Evolutionary conservation across 2,888 invertebrate genomes (phyloP).

Genomic region (Tenodera sinensis): DNA sequence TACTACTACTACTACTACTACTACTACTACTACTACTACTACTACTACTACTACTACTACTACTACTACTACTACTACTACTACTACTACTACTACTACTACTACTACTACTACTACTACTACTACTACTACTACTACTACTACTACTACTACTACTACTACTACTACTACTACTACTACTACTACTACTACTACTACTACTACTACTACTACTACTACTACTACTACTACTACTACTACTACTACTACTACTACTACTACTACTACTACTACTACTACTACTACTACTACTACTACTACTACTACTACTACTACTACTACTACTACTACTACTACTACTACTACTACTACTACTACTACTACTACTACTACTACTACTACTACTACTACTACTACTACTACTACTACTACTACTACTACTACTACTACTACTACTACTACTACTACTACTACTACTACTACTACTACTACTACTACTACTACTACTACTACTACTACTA

Average conservation of each 20-base stretch:
- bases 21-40: background rate
- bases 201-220: conserved; percentile 23
- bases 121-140: no score
- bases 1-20: background rate
- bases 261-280: conserved; percentile 5
- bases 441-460: conserved; percentile 8
- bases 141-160: background rate
- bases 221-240: conserved; percentile 16
- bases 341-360: conserved; percentile 23
- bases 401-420: conserved; percentile 14
- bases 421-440: conserved; percentile 10
- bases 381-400: conserved; percentile 24
- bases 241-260: conserved; percentile 16
- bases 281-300: no score
- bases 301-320: no score
- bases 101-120: no score
- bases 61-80: conserved; percentile 8
- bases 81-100: background rate
- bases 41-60: no score
- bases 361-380: conserved; percentile 23
- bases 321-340: background rate
- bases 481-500: background rate
- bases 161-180: conserved; percentile 23
- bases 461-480: background rate
- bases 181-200: conserved; percentile 24